phyloP scores from a whole-genome alignment of 2,113 vertebrate genomes.

The Anhinga anhinga region DNA sequence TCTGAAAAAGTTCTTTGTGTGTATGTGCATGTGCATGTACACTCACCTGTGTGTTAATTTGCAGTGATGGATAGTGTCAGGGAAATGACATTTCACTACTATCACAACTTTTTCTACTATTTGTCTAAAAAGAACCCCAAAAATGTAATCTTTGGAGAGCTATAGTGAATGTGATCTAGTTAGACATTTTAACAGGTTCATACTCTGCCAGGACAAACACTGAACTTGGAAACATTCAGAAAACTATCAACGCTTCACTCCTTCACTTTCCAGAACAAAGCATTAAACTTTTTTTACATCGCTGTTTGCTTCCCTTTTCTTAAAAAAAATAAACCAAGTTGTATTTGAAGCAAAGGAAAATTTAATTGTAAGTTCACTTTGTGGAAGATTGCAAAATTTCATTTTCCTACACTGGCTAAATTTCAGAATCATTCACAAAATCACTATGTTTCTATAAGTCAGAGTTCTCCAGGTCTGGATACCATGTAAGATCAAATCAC shows the following conservation, averaged over 20 bases:
- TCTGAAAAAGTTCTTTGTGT: background rate
- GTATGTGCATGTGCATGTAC: rapidly evolving
- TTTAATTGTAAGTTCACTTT: background rate
- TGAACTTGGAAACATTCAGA: background rate
- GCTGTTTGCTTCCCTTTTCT: background rate
- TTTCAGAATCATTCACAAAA: background rate
- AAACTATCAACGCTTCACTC: background rate
- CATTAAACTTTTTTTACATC: background rate
- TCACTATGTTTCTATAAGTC: background rate
- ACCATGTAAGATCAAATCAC: background rate
- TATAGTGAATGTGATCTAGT: background rate
- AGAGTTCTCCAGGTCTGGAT: background rate
- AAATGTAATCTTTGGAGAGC: background rate
- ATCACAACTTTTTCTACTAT: background rate
- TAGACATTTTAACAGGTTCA: background rate
- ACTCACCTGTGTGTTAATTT: background rate
- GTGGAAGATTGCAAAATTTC: background rate
- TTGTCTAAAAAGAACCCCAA: background rate
- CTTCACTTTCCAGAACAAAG: background rate
- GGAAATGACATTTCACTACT: background rate
- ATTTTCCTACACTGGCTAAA: background rate
- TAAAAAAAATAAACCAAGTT: background rate
- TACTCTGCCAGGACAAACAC: background rate
- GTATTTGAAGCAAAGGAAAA: background rate
- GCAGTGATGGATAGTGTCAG: background rate